Evolutionary conservation across 2,888 invertebrate species (phyloP), one percentile per base, ranked within the genome.

Genomic region (Drosophila nr. fundita): DNA sequence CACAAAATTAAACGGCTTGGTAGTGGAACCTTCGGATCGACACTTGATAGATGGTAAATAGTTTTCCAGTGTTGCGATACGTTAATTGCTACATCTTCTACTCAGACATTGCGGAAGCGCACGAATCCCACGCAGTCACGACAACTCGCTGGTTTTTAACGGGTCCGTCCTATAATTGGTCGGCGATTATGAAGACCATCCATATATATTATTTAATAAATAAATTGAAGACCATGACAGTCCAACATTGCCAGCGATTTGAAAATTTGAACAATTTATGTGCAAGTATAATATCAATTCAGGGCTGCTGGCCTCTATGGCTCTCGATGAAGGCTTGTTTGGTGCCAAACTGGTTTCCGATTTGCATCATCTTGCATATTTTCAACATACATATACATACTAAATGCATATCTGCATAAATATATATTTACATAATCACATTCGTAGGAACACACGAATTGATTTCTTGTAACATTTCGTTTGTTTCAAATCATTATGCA

Each of bases 41-140:
- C 69, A 70, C 73, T 83, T 85, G 86, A 83, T 86, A 63, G 83
- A 86, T 86, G 83, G 60, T 68, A 60, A 74, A 82, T 77, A 70
- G 71, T 68, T 75, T 63, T 78, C 53, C 70, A 62, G 34, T 60
- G 54, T 57, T 68, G 48, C 32, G 27, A 32, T 58, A 59, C 66
- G 62, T 64, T 77, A 77, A 77, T 77, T 77, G 78, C 78, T 18
- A 34, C 45, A 64, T 54, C 60, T 57, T 49, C 55, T 36, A 55
- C 27, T 42, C 48, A 36, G 7, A 18, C 10, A 29, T 73, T 58
- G 48, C 75, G 78, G 78, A 78, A 78, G 78, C 64, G 27, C 32
- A 24, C 48, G 21, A 55, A 64, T 62, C 69, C 63, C 52, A 61
- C 57, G 60, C 66, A 57, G 75, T 78, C 78, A 78, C 76, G 78